Base-by-base conservation (phyloP, 64 coral and sea anemone genomes). In the Actinia tenebrosa region DNA sequence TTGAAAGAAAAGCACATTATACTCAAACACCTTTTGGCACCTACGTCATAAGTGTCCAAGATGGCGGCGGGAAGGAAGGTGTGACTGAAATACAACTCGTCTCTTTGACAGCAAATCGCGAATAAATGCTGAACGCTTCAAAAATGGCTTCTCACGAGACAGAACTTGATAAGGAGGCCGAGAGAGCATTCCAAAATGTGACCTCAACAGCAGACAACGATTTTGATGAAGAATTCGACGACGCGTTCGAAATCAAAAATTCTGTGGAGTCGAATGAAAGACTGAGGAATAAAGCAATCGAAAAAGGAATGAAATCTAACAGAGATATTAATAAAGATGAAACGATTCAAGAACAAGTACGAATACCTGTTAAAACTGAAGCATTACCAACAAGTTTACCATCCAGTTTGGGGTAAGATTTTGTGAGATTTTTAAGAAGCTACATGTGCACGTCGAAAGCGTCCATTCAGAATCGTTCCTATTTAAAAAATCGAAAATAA, bases 381-480 rank as follows among this genome's bases (percentile, higher is more conserved):
- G 90, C 45, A 15, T 23, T 87, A 20, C 90, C 85, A 14, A 83
- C 77, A 20, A 87, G 59, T 87, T 53, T 71, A 17, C 79, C 90
- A 2, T 92, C 85, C 10, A 82, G 85, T 71, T 53, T 85, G 75
- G 85, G 85, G 90, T 87, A 54, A 92, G 78, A 80, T 50, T 5
- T 37, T 37, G 30, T 37, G 30, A 37, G 30, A 37, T 37, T 37
- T 37, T 37, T 37, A 37, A 37, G 30, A 37, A 37, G 30, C 30
- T 37, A 16, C 60, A 14, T 27, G 15, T 37, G 30, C 30, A 37
- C 30, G 30, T 37, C 30, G 30, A 37, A 37, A 37, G 30, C 30
- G 30, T 37, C 30, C 30, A 8, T 55, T 26, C 16, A 58, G 47
- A 66, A 20, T 66, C 9, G 22, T 22, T 19, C 2, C 10, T 10